Base-by-base conservation (phyloP, 2,888 invertebrate genomes). In the Amphiduros pacificus region DNA sequence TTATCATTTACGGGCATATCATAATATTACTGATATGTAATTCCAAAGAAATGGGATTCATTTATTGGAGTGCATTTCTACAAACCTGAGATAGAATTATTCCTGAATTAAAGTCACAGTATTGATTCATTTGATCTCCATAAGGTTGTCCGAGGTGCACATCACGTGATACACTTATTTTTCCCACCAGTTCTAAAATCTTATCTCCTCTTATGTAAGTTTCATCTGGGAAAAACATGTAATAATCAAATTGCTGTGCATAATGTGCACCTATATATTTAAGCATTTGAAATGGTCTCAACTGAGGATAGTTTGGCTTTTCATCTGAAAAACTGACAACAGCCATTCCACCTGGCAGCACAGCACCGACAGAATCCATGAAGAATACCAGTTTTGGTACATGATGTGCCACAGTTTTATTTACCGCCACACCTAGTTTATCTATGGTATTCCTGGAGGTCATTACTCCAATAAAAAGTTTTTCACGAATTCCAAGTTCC, bases 191-290 rank as follows among this genome's bases (percentile, higher is more conserved):
- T 63, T 90, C 86, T 28, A 87, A 85, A 53, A 97, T 83, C 58
- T 87, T 88, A 51, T 91, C 87, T 0, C 90, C 91, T 80, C 95
- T 91, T 56, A 97, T 87, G 79, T 91, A 97, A 1, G 90, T 89
- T 6, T 87, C 87, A 82, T 97, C 97, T 49, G 91, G 89, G 52
- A 91, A 88, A 55, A 98, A 85, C 79, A 93, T 91, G 84, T 94
- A 96, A 85, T 92, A 97, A 82, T 97, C 94, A 82, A 91, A 97
- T 73, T 91, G 91, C 73, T 94, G 90, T 36, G 91, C 84, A 83
- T 91, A 93, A 80, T 93, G 93, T 73, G 94, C 94, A 0, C 90
- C 89, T 14, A 96, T 88, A 79, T 94, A 95, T 79, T 93, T 93
- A 50, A 96, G 85, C 24, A 91, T 89, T 78, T 93, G 93, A 82